Base-by-base conservation (phyloP, 1,140 invertebrate genomes). In the Drosophila saltans region DNA sequence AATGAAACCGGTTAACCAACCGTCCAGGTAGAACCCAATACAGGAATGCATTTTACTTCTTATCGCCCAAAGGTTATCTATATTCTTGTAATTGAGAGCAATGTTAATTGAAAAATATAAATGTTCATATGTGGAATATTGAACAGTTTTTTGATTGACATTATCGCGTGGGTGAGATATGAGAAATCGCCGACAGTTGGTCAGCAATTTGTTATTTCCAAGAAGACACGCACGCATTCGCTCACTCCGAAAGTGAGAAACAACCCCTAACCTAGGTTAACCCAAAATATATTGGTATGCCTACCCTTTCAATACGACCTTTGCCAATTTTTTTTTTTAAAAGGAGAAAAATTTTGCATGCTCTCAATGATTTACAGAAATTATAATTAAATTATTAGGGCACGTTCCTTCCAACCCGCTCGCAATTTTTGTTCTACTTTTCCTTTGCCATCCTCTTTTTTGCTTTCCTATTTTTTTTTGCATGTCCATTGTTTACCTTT, bases 131-230 rank as follows among this genome's bases (percentile, higher is more conserved):
- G 66, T 60, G 75, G 63, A 72, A 68, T 78, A 78, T 78, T 61
- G 69, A 82, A 80, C 83, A 88, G 84, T 88, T 89, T 89, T 88
- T 88, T 88, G 83, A 88, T 89, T 88, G 83, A 88, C 83, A 88
- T 63, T 88, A 89, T 88, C 83, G 84, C 83, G 83, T 88, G 83
- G 84, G 83, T 83, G 84, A 70, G 59, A 70, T 69, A 70, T 66
- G 59, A 66, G 59, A 66, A 30, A 52, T 57, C 65, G 55, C n/a
- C 26, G 63, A 78, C 71, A 64, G 62, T 72, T 78, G 69, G 76
- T 66, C 66, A 48, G 66, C 52, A 68, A 56, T 43, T 33, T 68
- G 81, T 28, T 57, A 26, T 73, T 75, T 43, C 68, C 41, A n/a
- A 33, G 74, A 82, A 86, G 48, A 69, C 56, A 52, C 36, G 67